phyloP scores from a whole-genome alignment of 2,113 vertebrate genomes.

The Proteles cristata region DNA sequence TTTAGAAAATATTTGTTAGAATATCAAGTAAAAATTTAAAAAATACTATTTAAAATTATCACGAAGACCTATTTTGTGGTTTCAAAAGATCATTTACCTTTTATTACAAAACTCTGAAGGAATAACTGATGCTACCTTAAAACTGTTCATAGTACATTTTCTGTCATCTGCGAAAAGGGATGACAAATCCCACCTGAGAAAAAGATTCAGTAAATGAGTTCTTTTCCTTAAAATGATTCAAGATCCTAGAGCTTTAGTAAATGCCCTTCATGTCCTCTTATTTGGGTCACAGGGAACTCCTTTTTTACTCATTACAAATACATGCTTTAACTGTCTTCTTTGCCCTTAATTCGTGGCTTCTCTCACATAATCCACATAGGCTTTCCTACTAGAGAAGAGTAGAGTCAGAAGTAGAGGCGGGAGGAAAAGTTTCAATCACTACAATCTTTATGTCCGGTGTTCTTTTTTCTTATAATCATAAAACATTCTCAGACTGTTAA shows the following conservation, averaged over 20 bases:
- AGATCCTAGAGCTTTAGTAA: neutral
- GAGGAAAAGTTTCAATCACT: neutral
- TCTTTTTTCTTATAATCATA: neutral
- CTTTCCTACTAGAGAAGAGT: neutral
- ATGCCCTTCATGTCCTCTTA: neutral
- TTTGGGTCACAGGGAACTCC: neutral
- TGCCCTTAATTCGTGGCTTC: neutral
- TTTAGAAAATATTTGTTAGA: constrained; percentile 13
- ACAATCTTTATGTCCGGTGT: neutral
- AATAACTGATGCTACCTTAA: neutral
- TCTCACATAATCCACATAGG: neutral
- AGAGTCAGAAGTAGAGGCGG: neutral
- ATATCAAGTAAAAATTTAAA: neutral
- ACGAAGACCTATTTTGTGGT: neutral
- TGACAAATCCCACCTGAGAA: neutral
- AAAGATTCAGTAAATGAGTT: neutral
- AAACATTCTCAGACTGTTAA: neutral
- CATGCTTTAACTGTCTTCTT: neutral
- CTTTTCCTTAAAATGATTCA: neutral
- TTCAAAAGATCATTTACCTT: neutral
- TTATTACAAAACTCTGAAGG: neutral
- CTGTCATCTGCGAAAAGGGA: neutral
- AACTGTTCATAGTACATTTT: neutral
- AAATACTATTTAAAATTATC: neutral
- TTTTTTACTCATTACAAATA: neutral